A percentile compares a stretch with the other conserved stretches of the same genome.
These are phyloP conservation scores for Synergus laeviventris DNA, from an alignment of 2,888 invertebrate species.

Conservation along the genomic window DNA sequence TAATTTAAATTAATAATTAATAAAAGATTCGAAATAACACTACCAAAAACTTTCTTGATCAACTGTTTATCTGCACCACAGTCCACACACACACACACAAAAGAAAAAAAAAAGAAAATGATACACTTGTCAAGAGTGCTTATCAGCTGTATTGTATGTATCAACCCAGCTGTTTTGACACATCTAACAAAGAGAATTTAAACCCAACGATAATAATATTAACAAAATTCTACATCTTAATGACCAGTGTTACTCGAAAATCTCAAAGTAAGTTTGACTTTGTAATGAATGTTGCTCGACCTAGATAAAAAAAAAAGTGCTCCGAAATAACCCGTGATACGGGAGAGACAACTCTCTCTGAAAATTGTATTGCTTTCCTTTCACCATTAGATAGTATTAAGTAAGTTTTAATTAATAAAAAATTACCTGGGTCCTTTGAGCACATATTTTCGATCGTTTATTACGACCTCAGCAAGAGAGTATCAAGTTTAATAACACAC, in stretches of 20 bases:
- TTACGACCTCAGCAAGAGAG: slow-evolving; percentile 57
- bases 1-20: background rate
- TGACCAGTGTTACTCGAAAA: background rate
- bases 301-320: slow-evolving; percentile 48
- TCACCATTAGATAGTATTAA: background rate
- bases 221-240: background rate
- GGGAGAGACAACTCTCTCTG: slow-evolving; percentile 30
- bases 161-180: slow-evolving; percentile 59
- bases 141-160: slow-evolving; percentile 58
- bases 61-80: slow-evolving; percentile 11
- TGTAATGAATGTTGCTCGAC: slow-evolving; percentile 42
- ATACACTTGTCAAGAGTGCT: slow-evolving; percentile 49
- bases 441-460: slow-evolving; percentile 62
- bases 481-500: slow-evolving; percentile 60
- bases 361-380: background rate
- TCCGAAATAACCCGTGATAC: slow-evolving; percentile 40
- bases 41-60: background rate
- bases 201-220: background rate
- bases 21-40: background rate
- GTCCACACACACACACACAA: too few relatives aligned
- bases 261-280: slow-evolving; percentile 37
- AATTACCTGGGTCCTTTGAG: slow-evolving; percentile 66
- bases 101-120: background rate
- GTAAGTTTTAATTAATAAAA: background rate
- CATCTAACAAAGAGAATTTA: background rate